Percentiles rank a stretch among this genome's conserved stretches.
These are phyloP conservation scores for Zingel zingel DNA, from an alignment of 2,113 vertebrate species.

Conservation along the genomic window DNA sequence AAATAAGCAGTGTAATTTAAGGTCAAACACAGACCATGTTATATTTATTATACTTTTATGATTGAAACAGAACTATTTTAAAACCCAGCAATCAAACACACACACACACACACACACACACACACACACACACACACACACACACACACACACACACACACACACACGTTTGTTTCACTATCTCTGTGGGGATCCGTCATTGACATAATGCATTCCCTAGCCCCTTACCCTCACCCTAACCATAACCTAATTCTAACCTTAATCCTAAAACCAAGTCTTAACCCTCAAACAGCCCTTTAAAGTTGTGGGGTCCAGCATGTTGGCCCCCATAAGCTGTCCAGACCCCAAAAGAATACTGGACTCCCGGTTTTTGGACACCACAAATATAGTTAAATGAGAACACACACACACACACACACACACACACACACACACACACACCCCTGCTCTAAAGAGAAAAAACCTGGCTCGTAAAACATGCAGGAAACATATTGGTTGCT, in stretches of 20 bases:
- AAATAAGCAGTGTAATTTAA: neutral
- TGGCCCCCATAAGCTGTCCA: too few relatives aligned
- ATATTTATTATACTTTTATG: neutral
- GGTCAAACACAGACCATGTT: neutral
- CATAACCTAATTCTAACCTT: too few relatives aligned
- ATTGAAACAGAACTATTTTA: neutral
- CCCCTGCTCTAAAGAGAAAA: neutral
- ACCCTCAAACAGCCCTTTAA: too few relatives aligned
- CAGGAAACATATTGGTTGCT: neutral
- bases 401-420: neutral
- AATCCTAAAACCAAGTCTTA: too few relatives aligned
- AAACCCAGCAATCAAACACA: neutral
- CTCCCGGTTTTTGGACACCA: too few relatives aligned
- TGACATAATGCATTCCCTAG: too few relatives aligned
- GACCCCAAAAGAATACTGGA: too few relatives aligned
- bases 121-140: neutral
- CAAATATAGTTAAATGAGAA: too few relatives aligned
- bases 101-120: neutral
- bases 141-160: neutral
- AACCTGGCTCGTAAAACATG: neutral
- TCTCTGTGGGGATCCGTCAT: too few relatives aligned
- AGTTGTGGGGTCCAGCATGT: too few relatives aligned
- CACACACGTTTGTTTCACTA: too few relatives aligned
- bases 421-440: neutral
- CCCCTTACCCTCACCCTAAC: too few relatives aligned